A percentile compares a stretch with the other conserved stretches of the same genome.
These are phyloP conservation scores for Pissodes strobi DNA, from an alignment of 1,140 invertebrate species.

Conservation along the genomic window DNA sequence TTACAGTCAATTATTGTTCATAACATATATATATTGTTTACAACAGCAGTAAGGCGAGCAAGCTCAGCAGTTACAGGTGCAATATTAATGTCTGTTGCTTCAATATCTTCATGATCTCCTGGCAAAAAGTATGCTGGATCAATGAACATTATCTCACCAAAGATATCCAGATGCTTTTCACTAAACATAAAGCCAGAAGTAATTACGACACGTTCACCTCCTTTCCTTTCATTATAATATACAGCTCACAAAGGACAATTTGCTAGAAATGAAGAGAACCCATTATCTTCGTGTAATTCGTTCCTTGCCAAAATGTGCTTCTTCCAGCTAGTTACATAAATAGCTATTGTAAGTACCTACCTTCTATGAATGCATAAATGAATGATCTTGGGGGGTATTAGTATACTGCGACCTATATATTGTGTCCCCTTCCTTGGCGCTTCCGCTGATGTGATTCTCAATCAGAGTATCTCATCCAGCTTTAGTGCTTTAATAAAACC, in stretches of 20 bases:
- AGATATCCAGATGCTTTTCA: constrained; percentile 87
- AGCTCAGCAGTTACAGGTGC: constrained; percentile 87
- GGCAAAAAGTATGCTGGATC: constrained; percentile 72
- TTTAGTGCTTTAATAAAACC: too few relatives aligned
- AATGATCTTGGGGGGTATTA: too few relatives aligned
- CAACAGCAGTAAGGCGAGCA: constrained; percentile 82
- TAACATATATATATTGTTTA: constrained; percentile 60
- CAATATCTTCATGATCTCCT: constrained; percentile 91
- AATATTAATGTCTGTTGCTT: constrained; percentile 89
- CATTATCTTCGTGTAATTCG: too few relatives aligned
- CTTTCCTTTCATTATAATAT: constrained; percentile 64
- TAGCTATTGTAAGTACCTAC: too few relatives aligned
- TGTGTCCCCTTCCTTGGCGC: too few relatives aligned
- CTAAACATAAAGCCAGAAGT: constrained; percentile 79
- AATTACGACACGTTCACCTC: constrained; percentile 76
- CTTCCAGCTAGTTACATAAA: too few relatives aligned
- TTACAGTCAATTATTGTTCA: constrained; percentile 80
- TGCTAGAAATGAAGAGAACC: constrained; percentile 89
- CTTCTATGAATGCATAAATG: too few relatives aligned
- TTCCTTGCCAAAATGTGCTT: too few relatives aligned
- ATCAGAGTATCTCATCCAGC: too few relatives aligned
- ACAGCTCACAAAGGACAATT: constrained; percentile 91
- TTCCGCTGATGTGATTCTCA: too few relatives aligned
- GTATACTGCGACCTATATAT: too few relatives aligned
- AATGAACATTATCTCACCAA: constrained; percentile 88